Evolutionary conservation across 2,113 vertebrate species (phyloP).

Genomic region (Hypocryptadius cinnamomeus): DNA sequence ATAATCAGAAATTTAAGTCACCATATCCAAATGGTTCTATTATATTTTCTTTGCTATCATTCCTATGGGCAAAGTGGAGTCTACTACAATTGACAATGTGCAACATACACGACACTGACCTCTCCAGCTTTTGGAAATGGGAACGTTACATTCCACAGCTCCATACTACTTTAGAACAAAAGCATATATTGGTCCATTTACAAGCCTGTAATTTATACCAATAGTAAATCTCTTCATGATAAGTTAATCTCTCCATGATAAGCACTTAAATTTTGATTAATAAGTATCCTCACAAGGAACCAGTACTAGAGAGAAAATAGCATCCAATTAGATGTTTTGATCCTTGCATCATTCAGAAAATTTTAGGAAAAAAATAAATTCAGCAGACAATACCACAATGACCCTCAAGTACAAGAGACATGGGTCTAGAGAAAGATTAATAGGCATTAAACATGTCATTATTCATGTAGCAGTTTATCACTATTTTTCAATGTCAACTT

Average conservation of each 20-base stretch:
- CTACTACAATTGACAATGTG: background rate
- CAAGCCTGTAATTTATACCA: background rate
- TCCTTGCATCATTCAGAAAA: background rate
- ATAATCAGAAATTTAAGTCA: background rate
- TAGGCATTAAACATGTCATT: slow-evolving; percentile 40
- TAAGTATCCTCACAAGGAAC: background rate
- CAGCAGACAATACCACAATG: background rate
- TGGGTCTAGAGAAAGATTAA: background rate
- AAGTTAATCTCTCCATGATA: background rate
- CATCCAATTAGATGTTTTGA: background rate
- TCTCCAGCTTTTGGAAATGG: background rate
- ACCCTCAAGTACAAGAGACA: background rate
- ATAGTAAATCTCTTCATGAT: background rate
- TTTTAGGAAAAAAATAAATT: background rate
- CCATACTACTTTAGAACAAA: background rate
- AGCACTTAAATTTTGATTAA: background rate
- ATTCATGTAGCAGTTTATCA: slow-evolving; percentile 54
- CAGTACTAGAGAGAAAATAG: background rate
- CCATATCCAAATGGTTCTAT: background rate
- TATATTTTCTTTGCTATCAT: background rate
- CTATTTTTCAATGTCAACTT: slow-evolving; percentile 42
- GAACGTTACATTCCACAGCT: background rate
- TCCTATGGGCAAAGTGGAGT: background rate
- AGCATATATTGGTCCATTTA: background rate
- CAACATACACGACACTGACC: background rate